Evolutionary conservation across 2,113 vertebrate genomes (phyloP), one percentile per base, ranked within the genome.

Genomic region (Halichoerus grypus): DNA sequence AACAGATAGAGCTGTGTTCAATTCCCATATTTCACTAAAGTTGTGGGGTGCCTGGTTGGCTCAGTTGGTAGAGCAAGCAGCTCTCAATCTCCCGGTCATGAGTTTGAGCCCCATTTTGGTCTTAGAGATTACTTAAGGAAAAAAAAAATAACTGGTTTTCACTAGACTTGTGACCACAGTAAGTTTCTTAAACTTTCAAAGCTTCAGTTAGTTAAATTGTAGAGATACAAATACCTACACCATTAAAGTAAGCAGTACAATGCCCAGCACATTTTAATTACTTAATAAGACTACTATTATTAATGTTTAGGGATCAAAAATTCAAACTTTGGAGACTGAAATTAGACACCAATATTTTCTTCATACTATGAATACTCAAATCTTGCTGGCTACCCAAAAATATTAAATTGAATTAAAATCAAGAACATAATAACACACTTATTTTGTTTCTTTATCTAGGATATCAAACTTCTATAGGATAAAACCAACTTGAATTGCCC

Each of bases 131-230:
- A 69, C n/a, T 36, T n/a, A 36, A 19, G 18, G 8, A 4, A 36
- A 69, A 69, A 19, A 69, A 10, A 69, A 69, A 11, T 36, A n/a
- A 69, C 16, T 69, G 28, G 33, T 18, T 69, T 18, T 4, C 33
- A 69, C 42, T 69, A 88, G 63, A 85, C 55, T 71, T 61, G 55
- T 84, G n/a, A 80, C 65, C 65, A 59, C 49, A 31, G 49, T 42
- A 72, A 63, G 10, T 71, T 87, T 97, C 39, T 87, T 77, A 88
- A 94, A 94, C 21, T 84, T 95, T 69, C 72, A 81, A 92, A 92
- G 42, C 55, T 86, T 96, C 42, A 63, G n/a, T 71, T 84, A 86
- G 24, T 93, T 69, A 76, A 92, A 71, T 16, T 86, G 51, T 24
- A 84, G 36, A 95, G 63, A 92, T 77, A 89, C 33, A 86, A 80